Evolutionary conservation across 2,888 invertebrate species (phyloP), one percentile per base, ranked within the genome.

Genomic region (Cyrtodaria siliqua): DNA sequence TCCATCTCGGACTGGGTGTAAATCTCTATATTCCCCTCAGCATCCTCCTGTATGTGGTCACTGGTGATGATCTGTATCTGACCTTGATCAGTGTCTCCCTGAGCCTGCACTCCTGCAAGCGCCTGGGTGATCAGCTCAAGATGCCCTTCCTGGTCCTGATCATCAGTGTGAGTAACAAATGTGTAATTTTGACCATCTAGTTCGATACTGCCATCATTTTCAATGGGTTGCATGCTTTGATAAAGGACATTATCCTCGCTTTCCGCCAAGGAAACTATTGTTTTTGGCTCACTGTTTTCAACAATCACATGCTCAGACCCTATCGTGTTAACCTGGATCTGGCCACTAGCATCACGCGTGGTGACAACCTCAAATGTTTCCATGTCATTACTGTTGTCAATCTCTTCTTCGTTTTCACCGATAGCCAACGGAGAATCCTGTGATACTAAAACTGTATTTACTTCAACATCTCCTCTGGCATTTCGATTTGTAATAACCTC

Each of bases 101-200:
- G 50, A 18, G 38, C 66, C 24, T 74, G 63, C 14, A 52, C 56
- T 44, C 44, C 74, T 23, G 74, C 59, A 18, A 71, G 61, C 2
- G 74, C 44, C 20, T 75, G 71, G 0, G 69, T 70, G 12, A 79
- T 75, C n/a, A 79, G 55, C 23, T 73, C 50, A 14, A 79, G 38
- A 18, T 79, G 78, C 29, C 66, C 70, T n/a, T 60, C 63, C n/a
- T 53, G 40, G 50, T 2, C 50, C 4, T 61, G 27, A 4, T 57
- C 68, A 40, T 38, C 52, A 12, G 18, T 61, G 23, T 77, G 68
- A 0, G 77, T 72, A 2, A 77, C 72, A 24, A 77, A 47, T 29
- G 77, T 77, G 38, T 77, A 78, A 49, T 69, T 78, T 38, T 78
- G 69, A n/a, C 77, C 77, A 53, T 71, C 56, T 14, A 77, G 44